Conservation (phyloP, 2,888 invertebrate species). For the Temnothorax rugatulus region DNA sequence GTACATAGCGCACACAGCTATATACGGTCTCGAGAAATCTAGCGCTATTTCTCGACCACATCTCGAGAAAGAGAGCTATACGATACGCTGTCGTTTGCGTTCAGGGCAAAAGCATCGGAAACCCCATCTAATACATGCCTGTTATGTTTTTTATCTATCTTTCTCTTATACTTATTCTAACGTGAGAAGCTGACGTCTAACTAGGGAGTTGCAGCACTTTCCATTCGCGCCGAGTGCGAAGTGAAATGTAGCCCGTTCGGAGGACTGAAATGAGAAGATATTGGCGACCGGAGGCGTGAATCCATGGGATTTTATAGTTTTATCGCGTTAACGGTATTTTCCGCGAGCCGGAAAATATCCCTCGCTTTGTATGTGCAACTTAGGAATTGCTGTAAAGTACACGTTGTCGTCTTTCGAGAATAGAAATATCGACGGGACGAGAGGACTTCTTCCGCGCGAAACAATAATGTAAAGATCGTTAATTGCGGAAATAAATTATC, state of each 20-base stretch:
- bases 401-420: background rate
- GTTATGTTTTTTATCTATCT: constrained; percentile 71
- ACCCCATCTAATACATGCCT: constrained; percentile 76
- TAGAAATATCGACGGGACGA: background rate
- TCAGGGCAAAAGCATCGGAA: constrained; percentile 71
- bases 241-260: constrained; percentile 54
- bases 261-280: constrained; percentile 68
- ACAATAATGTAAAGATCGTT: background rate
- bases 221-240: constrained; percentile 38
- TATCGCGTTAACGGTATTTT: constrained; percentile 70
- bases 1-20: background rate
- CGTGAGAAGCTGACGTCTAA: constrained; percentile 6
- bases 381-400: constrained; percentile 15
- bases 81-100: constrained; percentile 53
- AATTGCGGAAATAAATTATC: constrained; percentile 4
- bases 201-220: constrained; percentile 40
- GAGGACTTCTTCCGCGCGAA: background rate
- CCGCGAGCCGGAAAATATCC: constrained; percentile 72
- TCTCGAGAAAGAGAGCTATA: background rate
- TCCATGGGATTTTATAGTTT: constrained; percentile 67
- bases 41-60: constrained; percentile 7
- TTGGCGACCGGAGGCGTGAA: constrained; percentile 61
- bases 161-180: constrained; percentile 65
- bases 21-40: constrained; percentile 1
- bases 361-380: constrained; percentile 23